Base-by-base conservation (phyloP, 2,888 invertebrate genomes). In the Fabriciana adippe region DNA sequence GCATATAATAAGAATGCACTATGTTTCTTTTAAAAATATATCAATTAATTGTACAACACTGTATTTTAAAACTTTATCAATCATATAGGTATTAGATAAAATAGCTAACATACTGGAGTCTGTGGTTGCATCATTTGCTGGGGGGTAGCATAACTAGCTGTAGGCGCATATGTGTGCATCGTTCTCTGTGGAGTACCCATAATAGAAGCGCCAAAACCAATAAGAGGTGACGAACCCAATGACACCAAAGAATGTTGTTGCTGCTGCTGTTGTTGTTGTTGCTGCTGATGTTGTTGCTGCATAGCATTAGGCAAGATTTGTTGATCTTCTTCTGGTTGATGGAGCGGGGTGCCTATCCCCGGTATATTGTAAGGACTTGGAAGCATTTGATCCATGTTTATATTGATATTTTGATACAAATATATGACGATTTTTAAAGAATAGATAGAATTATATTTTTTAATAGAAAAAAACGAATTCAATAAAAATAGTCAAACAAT, bases 291-390 rank as follows among this genome's bases (percentile, higher is more conserved):
- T 77, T 96, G 96, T 75, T 96, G 97, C 79, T 96, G 96, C 76
- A 97, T 93, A 0, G 97, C 96, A 93, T 96, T 96, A 60, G 97
- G 96, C 61, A 97, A 93, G 78, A 97, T 97, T 84, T 97, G 96
- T 84, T 97, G 97, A 85, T 98, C 98, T 82, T 97, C 97, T 83
- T 97, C 97, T 21, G 97, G 97, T 79, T 97, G 97, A 92, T 97
- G 97, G 16, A 97, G 85, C 2, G 98, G 97, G 6, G 97, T 98
- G 66, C 97, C 97, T 84, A 98, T 97, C 79, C 97, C 97, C 72
- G 97, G 97, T 86, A 97, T 97, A 78, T 96, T 97, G 73, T 96
- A 97, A 21, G 97, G 97, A 90, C 97, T 97, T 41, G 96, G 96
- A 71, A 97, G 92, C 97, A 97, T 97, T 89, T 97, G 96, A 94